These are phyloP conservation scores for Heliconius hewitsoni DNA, from an alignment of 1,140 invertebrate species.

Conservation along the genomic window DNA sequence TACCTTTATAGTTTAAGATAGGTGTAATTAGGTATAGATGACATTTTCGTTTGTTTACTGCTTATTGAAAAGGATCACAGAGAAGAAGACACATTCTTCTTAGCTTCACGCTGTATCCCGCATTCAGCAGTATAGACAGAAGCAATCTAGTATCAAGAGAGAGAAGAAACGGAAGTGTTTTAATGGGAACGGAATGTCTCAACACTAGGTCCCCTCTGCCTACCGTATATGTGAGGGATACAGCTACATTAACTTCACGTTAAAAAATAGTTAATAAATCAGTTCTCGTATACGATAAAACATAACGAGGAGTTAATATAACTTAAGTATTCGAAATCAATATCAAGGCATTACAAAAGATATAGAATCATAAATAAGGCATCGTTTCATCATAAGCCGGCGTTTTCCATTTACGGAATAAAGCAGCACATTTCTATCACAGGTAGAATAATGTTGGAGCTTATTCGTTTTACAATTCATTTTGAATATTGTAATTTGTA, in stretches of 20 bases:
- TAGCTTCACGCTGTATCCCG: not conserved
- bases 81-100: not conserved
- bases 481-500: not conserved
- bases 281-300: too few species aligned
- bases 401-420: constrained; percentile 8
- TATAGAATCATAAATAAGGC: constrained; percentile 9
- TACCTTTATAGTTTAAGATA: not conserved
- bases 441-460: not conserved
- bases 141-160: not conserved
- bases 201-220: too few species aligned
- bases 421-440: not conserved
- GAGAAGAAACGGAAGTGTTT: too few species aligned
- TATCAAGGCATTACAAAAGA: not conserved
- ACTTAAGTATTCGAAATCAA: not conserved
- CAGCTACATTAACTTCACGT: too few species aligned
- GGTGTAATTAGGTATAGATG: not conserved
- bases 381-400: constrained; percentile 1
- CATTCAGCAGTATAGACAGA: not conserved
- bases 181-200: too few species aligned
- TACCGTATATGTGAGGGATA: too few species aligned
- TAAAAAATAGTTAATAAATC: too few species aligned
- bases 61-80: too few species aligned
- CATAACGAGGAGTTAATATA: too few species aligned
- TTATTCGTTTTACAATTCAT: not conserved
- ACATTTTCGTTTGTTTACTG: too few species aligned